Percentiles rank a stretch among this genome's conserved stretches.
These are phyloP conservation scores for Sycophaga agraensis DNA, from an alignment of 1,140 invertebrate species.

Conservation along the genomic window DNA sequence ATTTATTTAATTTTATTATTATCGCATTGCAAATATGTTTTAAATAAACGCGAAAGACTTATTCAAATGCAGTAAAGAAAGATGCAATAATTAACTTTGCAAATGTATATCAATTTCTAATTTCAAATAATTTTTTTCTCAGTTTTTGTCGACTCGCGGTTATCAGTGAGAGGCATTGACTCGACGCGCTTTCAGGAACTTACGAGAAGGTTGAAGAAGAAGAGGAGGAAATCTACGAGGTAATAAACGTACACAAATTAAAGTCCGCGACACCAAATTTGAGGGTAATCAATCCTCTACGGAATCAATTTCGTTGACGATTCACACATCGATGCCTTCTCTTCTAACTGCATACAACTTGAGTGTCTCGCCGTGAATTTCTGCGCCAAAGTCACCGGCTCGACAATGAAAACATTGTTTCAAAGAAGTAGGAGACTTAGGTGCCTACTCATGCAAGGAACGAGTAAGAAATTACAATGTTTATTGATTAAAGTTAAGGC, in stretches of 20 bases:
- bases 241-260: conserved; percentile 98
- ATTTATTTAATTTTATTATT: too few species aligned
- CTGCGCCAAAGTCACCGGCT: conserved; percentile 94
- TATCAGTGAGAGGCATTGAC: conserved; percentile 12
- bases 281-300: conserved; percentile 91
- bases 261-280: conserved; percentile 96
- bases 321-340: conserved; percentile 97
- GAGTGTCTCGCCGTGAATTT: conserved; percentile 97
- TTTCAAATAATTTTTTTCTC: conserved; percentile 23
- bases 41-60: too few species aligned
- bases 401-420: conserved; percentile 93
- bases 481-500: too few species aligned
- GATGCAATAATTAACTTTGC: too few species aligned
- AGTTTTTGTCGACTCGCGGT: neutral
- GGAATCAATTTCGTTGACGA: conserved; percentile 99
- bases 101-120: conserved; percentile 1
- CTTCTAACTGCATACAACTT: conserved; percentile 90
- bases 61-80: too few species aligned
- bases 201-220: conserved; percentile 99
- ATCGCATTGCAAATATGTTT: too few species aligned
- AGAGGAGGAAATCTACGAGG: conserved; percentile 99
- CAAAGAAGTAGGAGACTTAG: conserved; percentile 90
- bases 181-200: conserved; percentile 69
- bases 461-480: conserved; percentile 68
- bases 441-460: conserved; percentile 94